Base-by-base conservation (phyloP, 2,113 vertebrate genomes). In the Heterocephalus glaber region DNA sequence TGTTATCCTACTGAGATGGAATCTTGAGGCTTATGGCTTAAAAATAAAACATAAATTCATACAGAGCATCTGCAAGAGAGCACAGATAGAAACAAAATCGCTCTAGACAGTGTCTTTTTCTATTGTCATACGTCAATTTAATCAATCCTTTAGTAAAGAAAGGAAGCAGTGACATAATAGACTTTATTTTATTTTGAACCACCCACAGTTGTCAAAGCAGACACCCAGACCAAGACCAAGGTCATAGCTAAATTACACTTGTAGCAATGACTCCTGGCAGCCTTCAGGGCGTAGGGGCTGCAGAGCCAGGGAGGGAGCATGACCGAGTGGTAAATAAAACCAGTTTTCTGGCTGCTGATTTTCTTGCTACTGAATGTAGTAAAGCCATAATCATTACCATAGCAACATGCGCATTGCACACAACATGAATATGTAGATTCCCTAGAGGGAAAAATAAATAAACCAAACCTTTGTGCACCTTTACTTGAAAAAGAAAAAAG, bases 361-460 rank as follows among this genome's bases (percentile, higher is more conserved):
- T 90, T 94, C 82, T 89, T 92, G 77, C 82, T 94, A 76, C 76
- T 85, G 85, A 86, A 81, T 94, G 79, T 88, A 97, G 79, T 83
- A 96, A 93, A 96, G 87, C 56, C 44, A 81, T 90, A 80, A 70
- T 86, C 17, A 66, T 96, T 96, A 44, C 96, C 85, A 96, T 97
- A 79, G 97, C 81, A 97, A 97, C 96, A 88, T 14, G 30, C 14
- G 63, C 54, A 47, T 54, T 65, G 83, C 86, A 68, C 56, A 87
- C 60, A 94, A 92, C 70, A 97, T 86, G 92, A 88, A 93, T 96
- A 96, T 92, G 92, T 95, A 95, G 70, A 92, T 96, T 95, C 92
- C 68, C 68, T 33, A 44, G 61, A 56, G 90, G 61, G 44, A 9
- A 86, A 65, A 90, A 22, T 47, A n/a, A 93, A 95, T 95, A 68